phyloP scores from a whole-genome alignment of 2,113 vertebrate genomes.

The Pteronura brasiliensis region DNA sequence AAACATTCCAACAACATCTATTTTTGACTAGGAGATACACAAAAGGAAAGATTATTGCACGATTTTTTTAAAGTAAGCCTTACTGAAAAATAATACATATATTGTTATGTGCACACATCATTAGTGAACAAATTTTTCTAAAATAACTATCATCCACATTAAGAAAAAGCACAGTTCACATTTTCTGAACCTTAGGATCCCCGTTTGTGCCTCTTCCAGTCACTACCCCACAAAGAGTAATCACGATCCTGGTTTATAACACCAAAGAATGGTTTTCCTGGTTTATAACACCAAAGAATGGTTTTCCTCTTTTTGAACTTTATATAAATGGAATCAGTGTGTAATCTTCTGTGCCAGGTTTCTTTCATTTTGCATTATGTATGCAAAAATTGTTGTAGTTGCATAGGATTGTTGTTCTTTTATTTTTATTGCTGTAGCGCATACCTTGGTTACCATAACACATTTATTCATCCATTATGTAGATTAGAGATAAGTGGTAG shows the following conservation, averaged over 20 bases:
- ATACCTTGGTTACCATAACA: background rate
- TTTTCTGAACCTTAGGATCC: background rate
- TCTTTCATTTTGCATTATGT: background rate
- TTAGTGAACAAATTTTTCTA: background rate
- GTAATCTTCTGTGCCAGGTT: background rate
- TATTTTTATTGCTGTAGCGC: background rate
- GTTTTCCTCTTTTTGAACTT: background rate
- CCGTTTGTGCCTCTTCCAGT: background rate
- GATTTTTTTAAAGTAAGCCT: background rate
- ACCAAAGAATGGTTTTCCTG: background rate
- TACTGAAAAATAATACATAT: background rate
- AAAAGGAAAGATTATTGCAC: background rate
- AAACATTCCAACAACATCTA: background rate
- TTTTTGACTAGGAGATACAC: background rate
- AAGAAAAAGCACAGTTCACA: background rate
- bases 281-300: background rate
- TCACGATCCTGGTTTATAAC: background rate
- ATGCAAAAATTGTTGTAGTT: background rate
- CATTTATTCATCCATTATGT: background rate
- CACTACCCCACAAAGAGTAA: background rate
- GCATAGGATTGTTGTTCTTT: background rate
- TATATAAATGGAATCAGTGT: background rate
- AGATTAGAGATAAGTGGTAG: background rate
- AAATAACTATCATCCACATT: background rate
- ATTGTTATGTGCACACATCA: background rate